Base-by-base conservation (phyloP, 2,113 vertebrate genomes). In the Brachyistius frenatus region DNA sequence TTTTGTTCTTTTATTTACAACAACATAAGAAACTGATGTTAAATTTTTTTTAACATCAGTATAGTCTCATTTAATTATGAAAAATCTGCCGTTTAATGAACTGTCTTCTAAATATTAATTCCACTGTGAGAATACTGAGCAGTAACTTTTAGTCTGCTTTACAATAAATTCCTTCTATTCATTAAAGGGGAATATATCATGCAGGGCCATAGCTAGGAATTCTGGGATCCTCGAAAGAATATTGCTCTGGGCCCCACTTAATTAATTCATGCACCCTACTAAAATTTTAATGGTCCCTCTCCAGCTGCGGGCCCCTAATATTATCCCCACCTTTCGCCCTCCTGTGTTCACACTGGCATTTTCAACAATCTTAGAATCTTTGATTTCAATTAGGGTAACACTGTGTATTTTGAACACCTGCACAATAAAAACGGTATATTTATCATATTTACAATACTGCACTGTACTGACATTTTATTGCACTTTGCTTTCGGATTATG, bases 191-290 rank as follows among this genome's bases (percentile, higher is more conserved):
- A 83, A 66, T 84, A 84, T 81, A 84, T 88, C 86, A 87, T 11
- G 47, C 81, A 79, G 86, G 70, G 73, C 73, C 73, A 77, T 36
- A 76, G 82, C 55, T 7, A 70, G 71, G 77, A 89, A 89, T 86
- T 83, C 77, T 77, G 84, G 84, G 86, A 89, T 52, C 53, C 82
- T 61, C 88, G 62, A 78, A 88, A 85, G 78, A 73, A 87, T 87
- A 90, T 89, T 91, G 80, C 84, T 90, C 55, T 87, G 85, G 81
- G 86, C 80, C 84, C 77, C 52, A 77, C 80, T 83, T 90, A 92
- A 92, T 91, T 91, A 91, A 92, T 92, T 92, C 87, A 87, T 83
- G 56, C 85, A 88, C 86, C 82, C 84, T 74, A 76, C 87, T 64
- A 89, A 66, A 82, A 89, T 78, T 91, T 91, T 89, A 88, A 91